phyloP scores from a whole-genome alignment of 2,888 invertebrate genomes.

The Acleris cristana region DNA sequence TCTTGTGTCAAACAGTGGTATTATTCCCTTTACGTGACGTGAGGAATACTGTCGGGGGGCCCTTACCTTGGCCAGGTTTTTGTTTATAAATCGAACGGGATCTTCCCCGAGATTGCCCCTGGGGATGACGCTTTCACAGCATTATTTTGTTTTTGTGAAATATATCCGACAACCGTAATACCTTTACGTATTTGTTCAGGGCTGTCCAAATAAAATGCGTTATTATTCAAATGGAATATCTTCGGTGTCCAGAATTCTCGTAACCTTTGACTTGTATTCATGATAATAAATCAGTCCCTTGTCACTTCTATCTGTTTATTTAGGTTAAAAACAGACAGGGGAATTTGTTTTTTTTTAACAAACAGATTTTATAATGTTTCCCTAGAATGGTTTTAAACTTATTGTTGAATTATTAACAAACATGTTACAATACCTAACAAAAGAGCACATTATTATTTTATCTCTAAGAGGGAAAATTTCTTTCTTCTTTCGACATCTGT shows the following conservation, averaged over 20 bases:
- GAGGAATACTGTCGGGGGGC: constrained; percentile 45
- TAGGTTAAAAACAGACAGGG: neutral
- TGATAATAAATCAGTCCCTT: neutral
- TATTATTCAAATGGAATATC: constrained; percentile 14
- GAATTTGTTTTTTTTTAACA: too few relatives aligned
- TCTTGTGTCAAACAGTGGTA: constrained; percentile 39
- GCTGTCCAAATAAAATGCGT: constrained; percentile 9
- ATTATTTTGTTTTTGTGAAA: constrained; percentile 49
- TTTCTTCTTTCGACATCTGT: too few relatives aligned
- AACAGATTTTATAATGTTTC: too few relatives aligned
- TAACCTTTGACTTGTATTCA: neutral
- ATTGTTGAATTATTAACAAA: too few relatives aligned
- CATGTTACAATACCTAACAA: too few relatives aligned
- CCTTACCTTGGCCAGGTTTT: constrained; percentile 43
- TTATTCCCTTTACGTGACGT: constrained; percentile 41
- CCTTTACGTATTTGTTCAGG: constrained; percentile 21
- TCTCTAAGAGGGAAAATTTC: too few relatives aligned
- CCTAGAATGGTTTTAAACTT: too few relatives aligned
- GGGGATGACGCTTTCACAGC: constrained; percentile 48
- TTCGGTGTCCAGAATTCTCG: neutral
- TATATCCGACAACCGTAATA: constrained; percentile 28
- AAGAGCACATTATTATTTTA: too few relatives aligned
- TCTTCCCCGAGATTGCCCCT: constrained; percentile 40
- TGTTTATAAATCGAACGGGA: constrained; percentile 50
- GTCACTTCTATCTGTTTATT: neutral